Base-by-base conservation (phyloP, 2,888 invertebrate species). In the Crepidodera aurea region DNA sequence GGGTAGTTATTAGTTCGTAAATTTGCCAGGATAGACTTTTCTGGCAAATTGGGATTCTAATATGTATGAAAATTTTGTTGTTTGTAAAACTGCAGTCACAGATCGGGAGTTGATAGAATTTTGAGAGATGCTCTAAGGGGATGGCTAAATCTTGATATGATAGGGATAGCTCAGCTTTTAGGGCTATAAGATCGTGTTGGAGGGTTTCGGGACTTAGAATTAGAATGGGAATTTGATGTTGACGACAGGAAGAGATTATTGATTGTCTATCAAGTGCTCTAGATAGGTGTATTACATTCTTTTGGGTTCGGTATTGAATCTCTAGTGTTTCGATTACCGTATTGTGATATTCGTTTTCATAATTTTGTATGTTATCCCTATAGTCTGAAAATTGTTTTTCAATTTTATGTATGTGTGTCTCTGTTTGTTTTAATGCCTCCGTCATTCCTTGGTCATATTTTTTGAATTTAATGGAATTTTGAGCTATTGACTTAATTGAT, bases 91-190 rank as follows among this genome's bases (percentile, higher is more conserved):
- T 15, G n/a, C n/a, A n/a, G n/a, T n/a, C n/a, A n/a, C n/a, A n/a
- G n/a, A n/a, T n/a, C n/a, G n/a, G n/a, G n/a, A 69, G 13, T 48
- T 67, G 56, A 15, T 63, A 65, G n/a, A 51, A 58, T 39, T 40
- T 51, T 0, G 60, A 57, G 13, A 66, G 18, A 2, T 64, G 56
- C 12, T 13, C 2, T 2, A 39, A 2, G 16, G 60, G 51, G 8
- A 68, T 65, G 7, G 63, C 56, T 29, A 8, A 44, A 32, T 10
- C 22, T 56, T 56, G 42, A 19, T 56, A 44, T 16, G 10, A 56
- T n/a, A 19, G 27, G 32, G 13, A n/a, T 34, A 51, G 5, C 8
- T 51, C 34, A 13, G 16, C 13, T 15, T 5, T 27, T 7, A 51
- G 19, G 12, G 13, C 13, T 7, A 4, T 15, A 1, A 51, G 13